Conservation (phyloP, 2,113 vertebrate genomes). For the Morone chrysops region DNA sequence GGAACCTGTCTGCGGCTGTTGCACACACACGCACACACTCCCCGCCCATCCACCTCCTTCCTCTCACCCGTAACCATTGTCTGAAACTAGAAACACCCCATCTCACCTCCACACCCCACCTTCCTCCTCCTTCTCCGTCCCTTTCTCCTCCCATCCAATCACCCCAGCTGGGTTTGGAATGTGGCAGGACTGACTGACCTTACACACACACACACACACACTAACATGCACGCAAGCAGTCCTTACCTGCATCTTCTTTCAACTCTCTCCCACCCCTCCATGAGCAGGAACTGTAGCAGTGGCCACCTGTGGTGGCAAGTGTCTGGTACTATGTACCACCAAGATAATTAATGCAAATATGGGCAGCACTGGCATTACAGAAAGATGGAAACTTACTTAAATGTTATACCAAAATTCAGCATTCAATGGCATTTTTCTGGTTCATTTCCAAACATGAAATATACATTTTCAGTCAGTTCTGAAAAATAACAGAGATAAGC, state of each 20-base stretch:
- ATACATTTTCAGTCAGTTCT: background rate
- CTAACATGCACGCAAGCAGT: slow-evolving; percentile 32
- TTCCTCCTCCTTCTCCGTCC: slow-evolving; percentile 60
- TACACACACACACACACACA: slow-evolving; percentile 33
- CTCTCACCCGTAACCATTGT: slow-evolving; percentile 80
- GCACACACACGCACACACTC: slow-evolving; percentile 34
- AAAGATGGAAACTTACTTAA: background rate
- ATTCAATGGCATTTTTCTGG: background rate
- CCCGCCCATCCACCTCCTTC: slow-evolving; percentile 67
- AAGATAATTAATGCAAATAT: slow-evolving; percentile 6
- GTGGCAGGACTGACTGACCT: slow-evolving; percentile 77
- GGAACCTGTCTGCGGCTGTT: slow-evolving; percentile 76
- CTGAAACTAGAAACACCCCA: slow-evolving; percentile 83
- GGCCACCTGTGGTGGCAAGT: slow-evolving; percentile 52
- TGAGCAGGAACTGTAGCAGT: slow-evolving; percentile 50
- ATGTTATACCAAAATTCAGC: background rate
- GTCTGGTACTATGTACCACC: slow-evolving; percentile 23
- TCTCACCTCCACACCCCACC: slow-evolving; percentile 69
- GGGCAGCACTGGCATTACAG: background rate
- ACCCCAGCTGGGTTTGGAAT: slow-evolving; percentile 83
- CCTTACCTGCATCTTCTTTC: slow-evolving; percentile 69
- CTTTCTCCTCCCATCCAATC: slow-evolving; percentile 79
- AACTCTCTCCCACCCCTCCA: slow-evolving; percentile 29
- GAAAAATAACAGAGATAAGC: background rate
- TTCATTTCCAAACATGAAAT: background rate